Percentiles rank a stretch among this genome's conserved stretches.
These are phyloP conservation scores for Malaclemys terrapin DNA, from an alignment of 2,113 vertebrate genomes.

Conservation along the genomic window DNA sequence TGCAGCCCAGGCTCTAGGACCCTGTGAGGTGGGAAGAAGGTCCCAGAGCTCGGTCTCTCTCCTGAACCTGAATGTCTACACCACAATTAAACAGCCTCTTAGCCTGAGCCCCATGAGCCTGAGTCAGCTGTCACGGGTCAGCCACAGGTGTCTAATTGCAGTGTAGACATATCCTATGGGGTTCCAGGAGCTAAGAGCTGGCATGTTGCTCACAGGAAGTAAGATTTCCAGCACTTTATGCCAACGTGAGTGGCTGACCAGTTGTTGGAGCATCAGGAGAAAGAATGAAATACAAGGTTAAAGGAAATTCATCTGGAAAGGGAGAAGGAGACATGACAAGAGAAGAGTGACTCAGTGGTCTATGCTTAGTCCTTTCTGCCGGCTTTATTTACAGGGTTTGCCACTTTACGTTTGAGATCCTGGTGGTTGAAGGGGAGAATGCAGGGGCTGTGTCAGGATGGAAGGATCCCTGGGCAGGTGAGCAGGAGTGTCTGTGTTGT, in stretches of 20 bases:
- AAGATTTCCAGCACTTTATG: not conserved
- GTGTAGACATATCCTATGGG: not conserved
- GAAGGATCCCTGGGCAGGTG: not conserved
- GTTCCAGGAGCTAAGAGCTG: not conserved
- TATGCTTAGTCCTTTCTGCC: not conserved
- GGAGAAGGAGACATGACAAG: not conserved
- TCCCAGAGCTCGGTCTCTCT: no score
- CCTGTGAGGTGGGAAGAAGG: no score
- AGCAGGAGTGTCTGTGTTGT: not conserved
- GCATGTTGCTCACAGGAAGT: not conserved
- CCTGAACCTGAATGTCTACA: no score
- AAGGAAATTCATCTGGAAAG: not conserved
- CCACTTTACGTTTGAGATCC: no score
- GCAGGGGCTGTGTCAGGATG: fast-evolving
- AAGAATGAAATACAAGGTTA: not conserved
- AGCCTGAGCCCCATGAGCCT: no score
- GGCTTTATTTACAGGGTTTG: not conserved
- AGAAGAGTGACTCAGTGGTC: not conserved
- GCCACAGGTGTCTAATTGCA: not conserved
- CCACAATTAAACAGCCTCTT: no score
- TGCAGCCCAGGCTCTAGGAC: no score
- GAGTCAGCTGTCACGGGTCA: no score
- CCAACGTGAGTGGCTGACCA: not conserved
- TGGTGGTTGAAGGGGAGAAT: not conserved
- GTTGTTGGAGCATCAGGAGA: not conserved